Percentiles rank a stretch among this genome's conserved stretches.
Conservation (phyloP, 2,888 invertebrate species). For the Uloborus plumipes region DNA sequence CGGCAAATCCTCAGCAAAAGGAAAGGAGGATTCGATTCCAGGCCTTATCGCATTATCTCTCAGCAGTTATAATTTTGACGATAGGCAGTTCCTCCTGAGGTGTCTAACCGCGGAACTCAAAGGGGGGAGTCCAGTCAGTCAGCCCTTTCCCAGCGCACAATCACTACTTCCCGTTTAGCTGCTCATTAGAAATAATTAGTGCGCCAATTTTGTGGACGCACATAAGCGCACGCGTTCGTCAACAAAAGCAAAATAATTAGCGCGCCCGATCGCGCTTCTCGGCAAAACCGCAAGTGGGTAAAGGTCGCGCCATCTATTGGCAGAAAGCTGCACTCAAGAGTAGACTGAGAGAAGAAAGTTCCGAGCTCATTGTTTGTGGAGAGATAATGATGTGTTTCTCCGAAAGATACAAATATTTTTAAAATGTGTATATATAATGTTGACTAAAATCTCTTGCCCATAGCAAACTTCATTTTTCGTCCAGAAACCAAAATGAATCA, state of each 20-base stretch:
- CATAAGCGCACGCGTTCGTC: slow-evolving; percentile 10
- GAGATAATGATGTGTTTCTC: too few species aligned
- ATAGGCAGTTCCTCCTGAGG: slow-evolving; percentile 13
- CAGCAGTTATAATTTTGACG: neutral
- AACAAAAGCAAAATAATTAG: slow-evolving; percentile 59
- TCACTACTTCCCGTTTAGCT: slow-evolving; percentile 54
- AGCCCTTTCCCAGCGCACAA: slow-evolving; percentile 47
- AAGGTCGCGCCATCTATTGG: slow-evolving; percentile 43
- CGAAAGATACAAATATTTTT: too few species aligned
- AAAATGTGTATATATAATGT: too few species aligned
- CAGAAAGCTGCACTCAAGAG: neutral
- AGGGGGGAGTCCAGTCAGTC: slow-evolving; percentile 40
- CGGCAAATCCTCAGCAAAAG: neutral
- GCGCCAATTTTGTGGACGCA: slow-evolving; percentile 45
- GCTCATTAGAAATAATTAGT: slow-evolving; percentile 64
- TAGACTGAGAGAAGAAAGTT: neutral
- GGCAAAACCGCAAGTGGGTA: slow-evolving; percentile 20
- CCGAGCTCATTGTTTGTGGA: neutral
- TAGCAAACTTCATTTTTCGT: too few species aligned
- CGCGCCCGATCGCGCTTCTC: slow-evolving; percentile 26
- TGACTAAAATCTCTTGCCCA: too few species aligned
- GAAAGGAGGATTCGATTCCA: slow-evolving; percentile 3
- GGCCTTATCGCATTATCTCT: slow-evolving; percentile 35
- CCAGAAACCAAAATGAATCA: too few species aligned
- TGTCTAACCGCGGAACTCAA: slow-evolving; percentile 19